Evolutionary conservation across 2,797 vertebrate genomes (phyloP), one percentile per base, ranked within the genome.

Genomic region (Tolypeutes matacus): DNA sequence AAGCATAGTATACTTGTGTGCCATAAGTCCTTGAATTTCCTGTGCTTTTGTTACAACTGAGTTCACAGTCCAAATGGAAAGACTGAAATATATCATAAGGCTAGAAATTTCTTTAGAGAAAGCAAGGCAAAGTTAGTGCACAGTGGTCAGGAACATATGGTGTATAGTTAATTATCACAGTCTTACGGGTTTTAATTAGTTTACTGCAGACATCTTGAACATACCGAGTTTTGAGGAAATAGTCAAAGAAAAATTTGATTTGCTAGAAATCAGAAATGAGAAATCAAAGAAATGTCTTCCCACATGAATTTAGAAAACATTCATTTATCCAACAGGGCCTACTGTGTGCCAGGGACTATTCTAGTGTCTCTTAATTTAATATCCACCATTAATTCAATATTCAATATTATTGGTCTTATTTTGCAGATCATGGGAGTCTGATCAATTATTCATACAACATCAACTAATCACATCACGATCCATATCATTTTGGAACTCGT

Each of bases 41-140:
- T 96, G 7, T 89, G 64, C 92, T 94, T 91, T 96, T 94, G 70
- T 96, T 73, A 94, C 18, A 80, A 70, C 72, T 60, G 88, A 93
- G 70, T 94, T 94, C 58, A 86, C 23, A 91, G 78, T 81, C 77
- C 69, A 85, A 95, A 94, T 58, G 73, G 56, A 91, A 86, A 94
- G 67, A 49, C 77, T 83, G 46, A 94, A 94, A 84, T 93, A 87
- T 15, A 87, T 46, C 60, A 46, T 18, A 92, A 91, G 49, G 39
- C 77, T 78, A 56, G 29, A 51, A 51, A 29, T 92, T 96, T 94
- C 64, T 84, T 95, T 81, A 82, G 51, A 93, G 62, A 86, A 73
- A 94, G 88, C 49, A 92, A 85, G 27, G 70, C 70, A 70, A 17
- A 82, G 58, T n/a, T 96, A 83, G 5, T 29, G 42, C 1, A 12